Base-by-base conservation (phyloP, 2,888 invertebrate genomes). In the Stenchaetothrips biformis region DNA sequence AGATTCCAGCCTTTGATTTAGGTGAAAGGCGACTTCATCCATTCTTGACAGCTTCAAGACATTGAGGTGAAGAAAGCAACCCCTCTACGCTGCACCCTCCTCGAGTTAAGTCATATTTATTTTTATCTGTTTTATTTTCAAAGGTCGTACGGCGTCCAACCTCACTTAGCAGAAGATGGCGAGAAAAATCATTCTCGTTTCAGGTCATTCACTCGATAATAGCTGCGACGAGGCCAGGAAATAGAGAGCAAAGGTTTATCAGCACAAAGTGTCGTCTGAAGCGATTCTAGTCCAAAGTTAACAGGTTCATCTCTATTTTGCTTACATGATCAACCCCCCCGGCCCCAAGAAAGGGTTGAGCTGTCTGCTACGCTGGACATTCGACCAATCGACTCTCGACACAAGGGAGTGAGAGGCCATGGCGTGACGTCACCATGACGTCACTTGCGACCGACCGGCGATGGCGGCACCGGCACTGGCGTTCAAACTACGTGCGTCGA, bases 11-110 rank as follows among this genome's bases (percentile, higher is more conserved):
- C 82, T 81, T 49, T 83, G 82, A 49, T 81, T 81, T 18, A 83
- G 67, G 80, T 83, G 83, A 80, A 83, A 83, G 53, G 80, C 79
- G 62, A 83, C 83, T 81, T 83, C 83, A 81, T 83, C 83, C 83
- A 83, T 83, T 81, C 80, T 80, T 78, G 49, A 37, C 16, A 18
- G 49, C 78, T 18, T 37, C 37, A 74, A 25, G 67, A 74, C 67
- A 74, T 74, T 25, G 25, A 21, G 6, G 1, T 21, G 7, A 25
- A 74, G 67, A 74, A 25, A 74, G 21, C 67, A 74, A 67, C 21
- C 67, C 21, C 25, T 21, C 25, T 25, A 25, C 25, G 21, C 67
- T 74, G 67, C 67, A 74, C 21, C 67, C 21, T 74, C 67, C 25
- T 74, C 21, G 11, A 21, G 25, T 74, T 74, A 74, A 74, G 67